Conservation (phyloP, 2,113 vertebrate species). For the Phyllopteryx taeniolatus region DNA sequence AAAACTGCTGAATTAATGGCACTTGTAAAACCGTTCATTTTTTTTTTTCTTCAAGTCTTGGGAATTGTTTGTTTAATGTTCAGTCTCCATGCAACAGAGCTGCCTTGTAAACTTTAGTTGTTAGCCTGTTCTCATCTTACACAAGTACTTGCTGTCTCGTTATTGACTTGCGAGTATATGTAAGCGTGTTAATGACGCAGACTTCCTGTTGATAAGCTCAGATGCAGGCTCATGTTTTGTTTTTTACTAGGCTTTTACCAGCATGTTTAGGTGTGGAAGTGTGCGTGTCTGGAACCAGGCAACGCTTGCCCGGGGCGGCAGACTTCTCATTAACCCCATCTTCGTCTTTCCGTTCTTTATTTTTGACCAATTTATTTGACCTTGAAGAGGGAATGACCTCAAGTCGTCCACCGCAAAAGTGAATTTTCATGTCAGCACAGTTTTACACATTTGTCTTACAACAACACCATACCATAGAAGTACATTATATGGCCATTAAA, state of each 20-base stretch:
- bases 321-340: slow-evolving; percentile 63
- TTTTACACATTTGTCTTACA: no score
- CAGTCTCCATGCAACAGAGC: slow-evolving; percentile 7
- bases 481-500: no score
- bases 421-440: slow-evolving; percentile 20
- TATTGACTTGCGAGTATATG: slow-evolving; percentile 28
- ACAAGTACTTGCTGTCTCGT: slow-evolving; percentile 29
- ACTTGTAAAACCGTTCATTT: slow-evolving; percentile 2
- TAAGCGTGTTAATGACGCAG: slow-evolving; percentile 49
- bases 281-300: slow-evolving; percentile 57
- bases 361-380: slow-evolving; percentile 22
- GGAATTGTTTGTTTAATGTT: slow-evolving; percentile 17
- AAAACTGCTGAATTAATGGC: slow-evolving; percentile 12
- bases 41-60: slow-evolving; percentile 14
- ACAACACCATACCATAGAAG: no score
- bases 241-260: slow-evolving; percentile 52
- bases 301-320: slow-evolving; percentile 40
- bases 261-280: slow-evolving; percentile 36
- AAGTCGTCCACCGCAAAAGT: slow-evolving; percentile 8
- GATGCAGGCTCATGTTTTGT: slow-evolving; percentile 41
- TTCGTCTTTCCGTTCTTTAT: slow-evolving; percentile 46
- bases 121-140: slow-evolving; percentile 17
- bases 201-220: slow-evolving; percentile 51
- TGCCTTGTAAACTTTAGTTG: slow-evolving; percentile 14
- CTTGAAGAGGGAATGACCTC: slow-evolving; percentile 11